Base-by-base conservation (phyloP, 2,888 invertebrate species). In the Orthosia cruda region DNA sequence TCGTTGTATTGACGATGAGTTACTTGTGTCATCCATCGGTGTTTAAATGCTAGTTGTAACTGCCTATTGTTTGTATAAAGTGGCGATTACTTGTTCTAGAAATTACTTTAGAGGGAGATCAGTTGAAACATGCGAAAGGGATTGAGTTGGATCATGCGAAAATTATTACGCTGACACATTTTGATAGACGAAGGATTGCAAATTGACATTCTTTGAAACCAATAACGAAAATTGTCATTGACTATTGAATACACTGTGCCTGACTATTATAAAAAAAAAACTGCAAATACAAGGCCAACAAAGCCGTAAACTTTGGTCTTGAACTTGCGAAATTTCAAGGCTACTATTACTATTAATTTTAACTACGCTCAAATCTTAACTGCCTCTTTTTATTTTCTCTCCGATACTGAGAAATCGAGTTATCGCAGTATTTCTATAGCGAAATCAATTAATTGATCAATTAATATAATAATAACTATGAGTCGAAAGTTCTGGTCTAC, bases 11-110 rank as follows among this genome's bases (percentile, higher is more conserved):
- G 91, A 89, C 90, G 88, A 90, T 91, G 88, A 89, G 88, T 91
- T 92, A 92, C 93, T 93, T 93, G 90, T 91, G 90, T 90, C 89
- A 74, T 71, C 69, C 11, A 88, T 80, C 66, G 78, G 80, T 87
- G 87, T 89, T 90, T 91, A 90, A 87, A 86, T 85, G 81, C 77
- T 76, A 77, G 77, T 81, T 81, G 88, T 91, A 90, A 93, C 91
- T 90, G 90, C 83, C 90, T 85, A 92, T 92, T 91, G 91, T 92
- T 89, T 81, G 63, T 86, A 89, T 79, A 85, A 87, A 89, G 89
- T 77, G 72, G 84, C 77, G 84, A 85, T 87, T 85, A 85, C 74
- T 77, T 77, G 77, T 83, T 79, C 73, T 84, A 74, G 79, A 84
- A 83, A 87, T 85, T 20, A 74, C 72, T 64, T 23, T 68, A 55